A percentile compares a stretch with the other conserved stretches of the same genome.
Evolutionary conservation across 2,797 vertebrate genomes (phyloP).

Genomic region (Phaenicophaeus curvirostris): DNA sequence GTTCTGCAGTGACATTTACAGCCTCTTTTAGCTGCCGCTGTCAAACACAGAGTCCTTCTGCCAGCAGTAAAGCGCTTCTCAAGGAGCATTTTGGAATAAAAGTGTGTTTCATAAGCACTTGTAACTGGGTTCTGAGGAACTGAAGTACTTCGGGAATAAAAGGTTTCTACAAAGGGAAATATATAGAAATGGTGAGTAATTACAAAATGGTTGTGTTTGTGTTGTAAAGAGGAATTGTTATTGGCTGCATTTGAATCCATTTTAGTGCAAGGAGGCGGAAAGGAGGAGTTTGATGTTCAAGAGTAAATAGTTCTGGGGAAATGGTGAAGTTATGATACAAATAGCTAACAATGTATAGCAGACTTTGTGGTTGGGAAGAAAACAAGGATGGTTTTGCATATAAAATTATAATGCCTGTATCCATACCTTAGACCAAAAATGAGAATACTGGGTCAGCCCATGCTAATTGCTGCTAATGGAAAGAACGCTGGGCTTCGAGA

Average conservation of each 20-base stretch:
- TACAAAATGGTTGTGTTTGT: neutral
- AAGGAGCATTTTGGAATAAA: neutral
- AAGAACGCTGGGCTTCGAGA: neutral
- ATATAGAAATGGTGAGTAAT: constrained; percentile 32
- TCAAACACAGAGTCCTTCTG: neutral
- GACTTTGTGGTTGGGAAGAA: neutral
- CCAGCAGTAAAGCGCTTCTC: neutral
- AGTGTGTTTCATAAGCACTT: neutral
- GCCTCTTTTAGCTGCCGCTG: neutral
- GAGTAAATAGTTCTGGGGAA: neutral
- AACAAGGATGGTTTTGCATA: neutral
- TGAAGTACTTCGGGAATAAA: neutral
- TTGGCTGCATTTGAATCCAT: neutral
- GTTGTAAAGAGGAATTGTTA: neutral
- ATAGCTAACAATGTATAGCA: neutral
- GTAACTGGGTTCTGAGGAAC: neutral
- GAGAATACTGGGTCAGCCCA: neutral
- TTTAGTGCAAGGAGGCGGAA: neutral
- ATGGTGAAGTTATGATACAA: neutral
- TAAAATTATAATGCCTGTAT: neutral
- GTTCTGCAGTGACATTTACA: neutral
- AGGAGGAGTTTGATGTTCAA: neutral
- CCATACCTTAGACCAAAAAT: rapidly evolving
- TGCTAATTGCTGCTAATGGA: neutral
- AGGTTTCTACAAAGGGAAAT: neutral